phyloP scores from a whole-genome alignment of 2,797 vertebrate genomes.

The Discoglossus pictus region DNA sequence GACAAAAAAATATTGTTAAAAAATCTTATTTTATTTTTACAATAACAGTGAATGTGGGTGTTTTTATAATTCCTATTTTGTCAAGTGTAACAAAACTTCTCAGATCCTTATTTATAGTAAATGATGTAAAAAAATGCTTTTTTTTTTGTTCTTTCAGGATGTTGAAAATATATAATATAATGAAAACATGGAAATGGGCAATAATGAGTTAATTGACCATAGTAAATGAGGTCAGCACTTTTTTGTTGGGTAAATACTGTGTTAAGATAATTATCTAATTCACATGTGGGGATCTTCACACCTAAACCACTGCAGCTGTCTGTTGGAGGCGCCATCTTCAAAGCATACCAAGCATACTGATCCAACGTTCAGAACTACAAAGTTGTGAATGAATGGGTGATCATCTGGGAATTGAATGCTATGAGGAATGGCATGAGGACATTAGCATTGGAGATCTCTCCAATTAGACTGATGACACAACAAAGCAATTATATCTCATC shows the following conservation, averaged over 20 bases:
- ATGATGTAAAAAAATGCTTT: neutral
- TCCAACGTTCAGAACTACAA: conserved; percentile 48
- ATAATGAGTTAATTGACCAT: conserved; percentile 54
- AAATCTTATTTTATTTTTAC: neutral
- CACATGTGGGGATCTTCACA: conserved; percentile 71
- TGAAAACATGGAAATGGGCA: conserved; percentile 52
- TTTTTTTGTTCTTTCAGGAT: neutral
- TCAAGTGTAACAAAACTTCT: too few species aligned
- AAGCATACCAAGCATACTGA: conserved; percentile 70
- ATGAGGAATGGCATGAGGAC: neutral
- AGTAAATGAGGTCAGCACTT: conserved; percentile 61
- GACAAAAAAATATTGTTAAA: neutral
- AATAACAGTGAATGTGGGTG: neutral
- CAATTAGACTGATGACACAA: too few species aligned
- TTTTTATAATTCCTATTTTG: too few species aligned
- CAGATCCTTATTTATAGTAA: conserved; percentile 20
- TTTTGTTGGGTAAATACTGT: conserved; percentile 60
- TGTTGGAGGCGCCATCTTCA: conserved; percentile 67
- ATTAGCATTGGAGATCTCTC: neutral
- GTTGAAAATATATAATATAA: neutral
- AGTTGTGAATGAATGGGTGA: conserved; percentile 31
- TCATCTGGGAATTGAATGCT: neutral
- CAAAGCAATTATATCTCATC: too few species aligned
- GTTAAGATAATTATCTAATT: conserved; percentile 69
- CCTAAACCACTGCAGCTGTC: conserved; percentile 79